These are phyloP conservation scores for Neofelis nebulosa DNA, from an alignment of 2,113 vertebrate genomes.

Conservation along the genomic window DNA sequence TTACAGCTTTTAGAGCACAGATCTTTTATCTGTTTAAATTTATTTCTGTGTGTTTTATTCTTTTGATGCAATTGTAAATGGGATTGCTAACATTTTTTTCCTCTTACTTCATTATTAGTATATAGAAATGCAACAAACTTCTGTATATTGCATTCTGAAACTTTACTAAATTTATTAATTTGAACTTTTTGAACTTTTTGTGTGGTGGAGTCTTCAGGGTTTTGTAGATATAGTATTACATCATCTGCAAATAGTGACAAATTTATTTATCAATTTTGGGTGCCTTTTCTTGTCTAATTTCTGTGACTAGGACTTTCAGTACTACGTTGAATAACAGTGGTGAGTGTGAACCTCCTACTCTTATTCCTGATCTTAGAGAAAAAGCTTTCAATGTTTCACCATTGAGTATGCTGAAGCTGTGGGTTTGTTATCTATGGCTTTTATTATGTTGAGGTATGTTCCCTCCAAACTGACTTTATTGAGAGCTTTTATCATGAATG, in stretches of 20 bases:
- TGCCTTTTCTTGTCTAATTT: not conserved
- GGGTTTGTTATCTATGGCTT: not conserved
- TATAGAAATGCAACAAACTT: not conserved
- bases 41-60: not conserved
- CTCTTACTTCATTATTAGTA: not conserved
- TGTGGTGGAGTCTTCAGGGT: not conserved
- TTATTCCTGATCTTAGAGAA: not conserved
- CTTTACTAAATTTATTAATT: not conserved
- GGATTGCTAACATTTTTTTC: not conserved
- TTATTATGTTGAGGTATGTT: not conserved
- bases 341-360: not conserved
- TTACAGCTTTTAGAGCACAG: not conserved
- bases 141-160: not conserved
- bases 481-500: not conserved
- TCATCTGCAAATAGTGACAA: not conserved
- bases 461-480: not conserved
- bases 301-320: not conserved
- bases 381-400: not conserved
- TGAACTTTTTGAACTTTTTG: not conserved
- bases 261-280: not conserved
- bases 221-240: not conserved
- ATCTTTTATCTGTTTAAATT: not conserved
- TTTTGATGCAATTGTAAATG: not conserved
- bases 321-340: not conserved
- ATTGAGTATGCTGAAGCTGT: not conserved